Evolutionary conservation across 2,797 vertebrate species (phyloP).

Genomic region (Platyrinchus mystaceus): DNA sequence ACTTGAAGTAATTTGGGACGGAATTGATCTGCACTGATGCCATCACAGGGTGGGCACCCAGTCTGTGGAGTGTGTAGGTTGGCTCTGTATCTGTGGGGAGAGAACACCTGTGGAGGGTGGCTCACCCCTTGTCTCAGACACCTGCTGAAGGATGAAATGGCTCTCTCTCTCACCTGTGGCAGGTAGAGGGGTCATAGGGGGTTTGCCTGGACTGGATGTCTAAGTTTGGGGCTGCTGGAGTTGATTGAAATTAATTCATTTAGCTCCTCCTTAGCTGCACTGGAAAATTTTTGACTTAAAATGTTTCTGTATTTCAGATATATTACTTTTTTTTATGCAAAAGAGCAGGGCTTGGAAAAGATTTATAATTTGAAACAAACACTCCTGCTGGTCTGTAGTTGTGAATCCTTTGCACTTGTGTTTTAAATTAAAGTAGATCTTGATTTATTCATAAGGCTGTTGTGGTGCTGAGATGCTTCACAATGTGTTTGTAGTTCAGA

Average conservation of each 20-base stretch:
- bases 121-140: background rate
- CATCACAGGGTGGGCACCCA: background rate
- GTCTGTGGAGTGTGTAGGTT: accelerated
- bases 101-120: background rate
- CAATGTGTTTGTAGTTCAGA: background rate
- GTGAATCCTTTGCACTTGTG: slow-evolving; percentile 81
- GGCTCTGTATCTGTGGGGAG: background rate
- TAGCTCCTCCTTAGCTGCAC: slow-evolving; percentile 38
- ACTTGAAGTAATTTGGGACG: slow-evolving; percentile 59
- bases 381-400: slow-evolving; percentile 66
- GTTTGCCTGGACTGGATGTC: background rate
- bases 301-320: slow-evolving; percentile 66
- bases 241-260: background rate
- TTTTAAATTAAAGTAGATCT: slow-evolving; percentile 82
- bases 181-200: background rate
- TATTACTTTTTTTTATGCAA: slow-evolving; percentile 61
- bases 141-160: background rate
- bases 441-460: slow-evolving; percentile 58
- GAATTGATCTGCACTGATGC: slow-evolving; percentile 26
- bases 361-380: slow-evolving; percentile 72
- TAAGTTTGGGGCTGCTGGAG: background rate
- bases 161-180: background rate
- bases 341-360: slow-evolving; percentile 55
- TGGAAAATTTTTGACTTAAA: slow-evolving; percentile 61
- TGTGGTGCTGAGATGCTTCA: background rate